A percentile compares a stretch with the other conserved stretches of the same genome.
Evolutionary conservation across 2,888 invertebrate genomes (phyloP).

Genomic region (Oxystoma pomonae): DNA sequence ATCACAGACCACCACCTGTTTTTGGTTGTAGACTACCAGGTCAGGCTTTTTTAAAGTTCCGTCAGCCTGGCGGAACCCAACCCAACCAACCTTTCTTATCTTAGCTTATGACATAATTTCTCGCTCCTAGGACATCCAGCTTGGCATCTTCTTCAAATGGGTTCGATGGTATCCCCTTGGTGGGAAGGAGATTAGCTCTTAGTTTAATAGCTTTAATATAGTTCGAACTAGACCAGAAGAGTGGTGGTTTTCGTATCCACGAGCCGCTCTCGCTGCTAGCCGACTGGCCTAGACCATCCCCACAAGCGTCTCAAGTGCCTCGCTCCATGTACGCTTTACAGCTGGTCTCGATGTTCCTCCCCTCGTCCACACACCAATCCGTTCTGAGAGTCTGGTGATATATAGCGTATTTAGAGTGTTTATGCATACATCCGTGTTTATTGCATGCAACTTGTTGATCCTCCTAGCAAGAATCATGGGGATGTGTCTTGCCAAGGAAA

Average conservation of each 20-base stretch:
- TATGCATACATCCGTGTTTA: no score
- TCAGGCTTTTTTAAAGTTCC: slow-evolving; percentile 21
- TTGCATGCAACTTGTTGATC: no score
- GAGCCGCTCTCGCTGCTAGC: background rate
- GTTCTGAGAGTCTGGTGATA: no score
- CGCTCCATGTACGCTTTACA: no score
- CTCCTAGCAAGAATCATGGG: no score
- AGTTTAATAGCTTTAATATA: slow-evolving; percentile 32
- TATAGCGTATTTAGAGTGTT: no score
- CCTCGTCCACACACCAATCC: no score
- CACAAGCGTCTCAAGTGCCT: no score
- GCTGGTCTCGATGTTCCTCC: no score
- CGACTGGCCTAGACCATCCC: slow-evolving; percentile 18
- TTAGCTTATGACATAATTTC: no score
- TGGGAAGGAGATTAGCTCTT: slow-evolving; percentile 31
- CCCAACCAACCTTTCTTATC: no score
- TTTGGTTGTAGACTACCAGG: slow-evolving; percentile 12
- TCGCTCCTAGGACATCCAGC: slow-evolving; percentile 28
- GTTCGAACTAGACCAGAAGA: slow-evolving; percentile 30
- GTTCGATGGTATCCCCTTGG: slow-evolving; percentile 33
- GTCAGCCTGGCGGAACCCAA: slow-evolving; percentile 16
- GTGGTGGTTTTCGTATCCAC: slow-evolving; percentile 27
- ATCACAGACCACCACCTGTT: slow-evolving; percentile 12
- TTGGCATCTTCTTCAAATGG: slow-evolving; percentile 28
- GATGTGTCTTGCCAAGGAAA: no score